phyloP scores from a whole-genome alignment of 30 jellyfish, hydroid and myxozoan species.

The Chironex yamaguchii region DNA sequence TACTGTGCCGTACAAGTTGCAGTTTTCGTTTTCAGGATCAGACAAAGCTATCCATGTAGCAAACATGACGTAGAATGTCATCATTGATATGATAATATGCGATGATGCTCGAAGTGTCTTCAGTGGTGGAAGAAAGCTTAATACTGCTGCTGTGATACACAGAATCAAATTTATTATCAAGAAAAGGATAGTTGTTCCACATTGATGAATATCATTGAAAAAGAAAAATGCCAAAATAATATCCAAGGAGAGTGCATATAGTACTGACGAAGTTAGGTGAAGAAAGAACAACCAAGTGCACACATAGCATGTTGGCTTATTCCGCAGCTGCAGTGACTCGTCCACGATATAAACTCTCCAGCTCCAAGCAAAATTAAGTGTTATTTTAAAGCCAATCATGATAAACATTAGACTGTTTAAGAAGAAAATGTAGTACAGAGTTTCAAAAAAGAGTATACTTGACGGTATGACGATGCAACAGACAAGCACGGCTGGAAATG shows the following conservation, averaged over 20 bases:
- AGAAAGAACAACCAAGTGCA: conserved; percentile 96
- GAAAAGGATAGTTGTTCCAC: conserved; percentile 71
- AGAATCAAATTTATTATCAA: conserved; percentile 67
- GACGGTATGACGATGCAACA: conserved; percentile 73
- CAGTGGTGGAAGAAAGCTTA: conserved; percentile 74
- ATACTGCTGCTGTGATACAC: conserved; percentile 72
- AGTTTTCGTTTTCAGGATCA: conserved; percentile 90
- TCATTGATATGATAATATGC: conserved; percentile 78
- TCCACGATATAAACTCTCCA: conserved; percentile 87
- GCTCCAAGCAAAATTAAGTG: conserved; percentile 83
- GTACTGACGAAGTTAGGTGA: conserved; percentile 81
- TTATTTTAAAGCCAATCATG: conserved; percentile 53
- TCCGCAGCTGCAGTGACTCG: conserved; percentile 71
- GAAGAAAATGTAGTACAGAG: conserved; percentile 62
- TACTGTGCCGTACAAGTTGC: conserved; percentile 93
- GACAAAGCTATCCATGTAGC: conserved; percentile 95
- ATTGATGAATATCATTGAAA: conserved; percentile 75
- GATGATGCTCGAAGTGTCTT: conserved; percentile 75
- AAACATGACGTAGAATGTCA: conserved; percentile 66
- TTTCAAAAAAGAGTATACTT: conserved; percentile 41
- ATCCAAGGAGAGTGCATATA: conserved; percentile 88
- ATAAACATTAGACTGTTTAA: conserved; percentile 58
- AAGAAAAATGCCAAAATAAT: conserved; percentile 84
- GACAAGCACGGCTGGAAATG: conserved; percentile 61
- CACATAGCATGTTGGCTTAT: conserved; percentile 90